These are phyloP conservation scores for Drosophila varians DNA, from an alignment of 1,140 invertebrate species.

Conservation along the genomic window DNA sequence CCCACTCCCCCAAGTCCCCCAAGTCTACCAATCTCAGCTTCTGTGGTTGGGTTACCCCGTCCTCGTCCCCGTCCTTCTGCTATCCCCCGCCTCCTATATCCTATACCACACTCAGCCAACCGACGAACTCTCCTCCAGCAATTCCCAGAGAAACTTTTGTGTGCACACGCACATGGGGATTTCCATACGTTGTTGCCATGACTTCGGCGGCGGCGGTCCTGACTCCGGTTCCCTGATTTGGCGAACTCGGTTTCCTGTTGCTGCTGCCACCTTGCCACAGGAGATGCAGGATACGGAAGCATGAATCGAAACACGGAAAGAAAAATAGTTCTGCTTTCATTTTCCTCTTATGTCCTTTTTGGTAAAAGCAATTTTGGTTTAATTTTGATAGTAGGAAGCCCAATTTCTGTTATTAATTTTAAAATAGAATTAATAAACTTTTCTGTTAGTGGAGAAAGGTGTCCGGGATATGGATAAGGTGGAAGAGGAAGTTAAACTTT, in stretches of 20 bases:
- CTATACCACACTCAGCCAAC: background rate
- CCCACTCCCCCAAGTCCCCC: no score
- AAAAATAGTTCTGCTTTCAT: background rate
- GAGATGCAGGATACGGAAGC: constrained; percentile 8
- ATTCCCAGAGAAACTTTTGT: constrained; percentile 72
- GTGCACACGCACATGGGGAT: constrained; percentile 54
- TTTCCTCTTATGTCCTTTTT: background rate
- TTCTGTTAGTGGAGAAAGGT: background rate
- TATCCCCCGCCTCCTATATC: no score
- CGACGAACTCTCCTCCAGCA: constrained; percentile 2
- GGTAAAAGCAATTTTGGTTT: background rate
- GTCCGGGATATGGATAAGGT: constrained; percentile 33
- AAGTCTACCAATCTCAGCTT: constrained; percentile 60
- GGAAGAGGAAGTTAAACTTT: constrained; percentile 54
- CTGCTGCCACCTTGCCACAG: constrained; percentile 15
- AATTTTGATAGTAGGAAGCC: no score
- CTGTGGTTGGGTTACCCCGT: constrained; percentile 23
- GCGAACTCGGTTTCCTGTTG: constrained; percentile 44
- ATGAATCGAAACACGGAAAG: background rate
- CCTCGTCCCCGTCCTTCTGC: background rate
- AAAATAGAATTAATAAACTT: no score
- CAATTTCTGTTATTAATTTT: background rate
- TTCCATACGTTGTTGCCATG: constrained; percentile 66
- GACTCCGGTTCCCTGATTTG: constrained; percentile 24
- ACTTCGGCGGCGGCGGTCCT: constrained; percentile 21